These are phyloP conservation scores for Odontamblyopus rebecca DNA, from an alignment of 2,797 vertebrate species.

Conservation along the genomic window DNA sequence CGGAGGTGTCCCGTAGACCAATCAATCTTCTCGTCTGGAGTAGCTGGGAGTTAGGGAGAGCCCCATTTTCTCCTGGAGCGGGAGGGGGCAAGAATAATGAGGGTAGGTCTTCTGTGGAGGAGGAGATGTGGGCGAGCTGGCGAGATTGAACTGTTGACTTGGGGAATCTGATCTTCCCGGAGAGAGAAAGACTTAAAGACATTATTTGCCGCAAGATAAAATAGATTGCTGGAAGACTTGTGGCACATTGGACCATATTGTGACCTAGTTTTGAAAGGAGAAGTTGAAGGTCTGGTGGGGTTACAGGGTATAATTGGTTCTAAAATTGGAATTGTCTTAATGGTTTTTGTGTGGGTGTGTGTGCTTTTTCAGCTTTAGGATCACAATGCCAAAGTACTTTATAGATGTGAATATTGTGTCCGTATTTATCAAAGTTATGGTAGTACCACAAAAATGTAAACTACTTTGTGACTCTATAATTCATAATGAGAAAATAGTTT, in stretches of 20 bases:
- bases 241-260: slow-evolving; percentile 15
- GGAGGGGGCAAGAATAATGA: slow-evolving; percentile 52
- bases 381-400: background rate
- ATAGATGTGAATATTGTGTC: no score
- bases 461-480: background rate
- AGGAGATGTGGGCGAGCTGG: slow-evolving; percentile 64
- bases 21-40: slow-evolving; percentile 79
- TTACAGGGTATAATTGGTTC: background rate
- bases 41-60: slow-evolving; percentile 68
- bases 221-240: slow-evolving; percentile 33
- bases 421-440: no score
- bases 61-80: slow-evolving; percentile 78
- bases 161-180: slow-evolving; percentile 62
- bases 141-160: slow-evolving; percentile 72
- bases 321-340: background rate
- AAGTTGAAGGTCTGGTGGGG: background rate
- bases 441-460: background rate
- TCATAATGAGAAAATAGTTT: no score
- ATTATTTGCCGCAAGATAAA: slow-evolving; percentile 54
- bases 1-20: slow-evolving; percentile 83
- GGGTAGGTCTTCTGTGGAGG: slow-evolving; percentile 58
- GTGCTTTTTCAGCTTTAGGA: background rate
- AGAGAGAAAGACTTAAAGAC: slow-evolving; percentile 43
- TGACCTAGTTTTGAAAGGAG: slow-evolving; percentile 5
- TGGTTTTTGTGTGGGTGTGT: background rate